Evolutionary conservation across 2,797 vertebrate species (phyloP).

Genomic region (Clamator glandarius): DNA sequence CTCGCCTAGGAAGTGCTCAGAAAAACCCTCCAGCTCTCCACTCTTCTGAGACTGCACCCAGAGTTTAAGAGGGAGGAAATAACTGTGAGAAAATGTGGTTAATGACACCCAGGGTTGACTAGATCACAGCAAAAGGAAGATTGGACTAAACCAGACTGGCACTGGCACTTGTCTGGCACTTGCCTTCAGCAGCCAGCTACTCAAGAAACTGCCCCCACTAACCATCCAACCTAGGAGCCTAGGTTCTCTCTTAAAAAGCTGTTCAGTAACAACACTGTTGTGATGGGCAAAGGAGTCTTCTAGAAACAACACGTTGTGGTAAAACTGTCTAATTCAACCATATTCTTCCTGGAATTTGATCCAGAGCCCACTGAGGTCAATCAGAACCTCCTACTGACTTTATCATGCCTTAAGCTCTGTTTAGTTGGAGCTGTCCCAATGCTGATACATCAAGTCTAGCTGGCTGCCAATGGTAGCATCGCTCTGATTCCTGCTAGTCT

Average conservation of each 20-base stretch:
- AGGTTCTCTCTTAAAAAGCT: not conserved
- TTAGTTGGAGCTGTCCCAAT: not conserved
- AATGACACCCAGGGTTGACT: not conserved
- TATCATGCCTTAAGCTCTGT: not conserved
- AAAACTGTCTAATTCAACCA: not conserved
- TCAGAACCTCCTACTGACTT: slow-evolving; percentile 33
- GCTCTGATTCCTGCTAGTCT: not conserved
- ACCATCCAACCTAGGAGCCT: not conserved
- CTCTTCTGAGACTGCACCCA: not conserved
- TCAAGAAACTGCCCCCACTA: not conserved
- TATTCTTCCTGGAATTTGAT: slow-evolving; percentile 1
- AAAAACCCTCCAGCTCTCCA: not conserved
- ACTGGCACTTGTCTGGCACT: not conserved
- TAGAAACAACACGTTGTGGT: not conserved
- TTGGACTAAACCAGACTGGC: not conserved
- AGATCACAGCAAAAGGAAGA: not conserved
- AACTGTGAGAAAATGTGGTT: not conserved
- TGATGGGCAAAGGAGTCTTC: not conserved
- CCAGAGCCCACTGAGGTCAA: not conserved
- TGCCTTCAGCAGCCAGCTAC: not conserved
- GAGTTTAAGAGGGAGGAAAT: not conserved
- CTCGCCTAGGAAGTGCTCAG: not conserved
- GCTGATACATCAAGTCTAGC: not conserved
- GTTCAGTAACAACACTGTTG: not conserved
- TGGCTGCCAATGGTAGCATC: not conserved